Conservation (phyloP, 2,113 vertebrate species). For the Passer domesticus region DNA sequence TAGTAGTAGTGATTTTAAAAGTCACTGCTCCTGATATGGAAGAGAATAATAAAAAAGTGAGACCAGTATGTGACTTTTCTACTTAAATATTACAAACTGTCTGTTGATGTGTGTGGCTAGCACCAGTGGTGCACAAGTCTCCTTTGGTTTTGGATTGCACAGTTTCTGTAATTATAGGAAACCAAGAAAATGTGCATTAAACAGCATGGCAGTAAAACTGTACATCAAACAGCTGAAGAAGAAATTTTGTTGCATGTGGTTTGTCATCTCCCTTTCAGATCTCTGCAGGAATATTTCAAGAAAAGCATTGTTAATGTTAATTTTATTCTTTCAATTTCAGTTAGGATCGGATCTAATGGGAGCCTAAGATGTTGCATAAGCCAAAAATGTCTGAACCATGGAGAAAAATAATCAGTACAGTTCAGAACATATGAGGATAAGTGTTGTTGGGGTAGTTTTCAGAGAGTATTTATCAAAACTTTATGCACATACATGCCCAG, state of each 20-base stretch:
- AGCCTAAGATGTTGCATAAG: background rate
- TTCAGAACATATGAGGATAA: background rate
- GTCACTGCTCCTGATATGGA: background rate
- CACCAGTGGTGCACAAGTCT: background rate
- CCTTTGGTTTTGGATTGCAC: background rate
- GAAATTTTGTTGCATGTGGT: background rate
- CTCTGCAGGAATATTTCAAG: background rate
- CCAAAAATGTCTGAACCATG: background rate
- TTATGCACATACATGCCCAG: background rate
- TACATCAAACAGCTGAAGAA: background rate
- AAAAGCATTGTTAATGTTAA: background rate
- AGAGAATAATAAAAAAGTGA: background rate
- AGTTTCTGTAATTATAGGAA: background rate
- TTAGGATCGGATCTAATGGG: background rate
- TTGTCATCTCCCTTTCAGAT: constrained; percentile 20
- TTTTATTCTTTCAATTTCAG: background rate
- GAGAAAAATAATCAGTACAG: background rate
- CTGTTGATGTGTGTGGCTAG: background rate
- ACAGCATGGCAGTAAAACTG: background rate
- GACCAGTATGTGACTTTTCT: background rate
- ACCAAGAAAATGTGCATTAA: background rate
- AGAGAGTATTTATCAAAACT: background rate
- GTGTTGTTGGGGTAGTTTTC: background rate
- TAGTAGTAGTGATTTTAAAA: background rate
- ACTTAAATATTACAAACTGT: background rate